A percentile compares a stretch with the other conserved stretches of the same genome.
Conservation (phyloP, 2,113 vertebrate species). For the Malaclemys terrapin region DNA sequence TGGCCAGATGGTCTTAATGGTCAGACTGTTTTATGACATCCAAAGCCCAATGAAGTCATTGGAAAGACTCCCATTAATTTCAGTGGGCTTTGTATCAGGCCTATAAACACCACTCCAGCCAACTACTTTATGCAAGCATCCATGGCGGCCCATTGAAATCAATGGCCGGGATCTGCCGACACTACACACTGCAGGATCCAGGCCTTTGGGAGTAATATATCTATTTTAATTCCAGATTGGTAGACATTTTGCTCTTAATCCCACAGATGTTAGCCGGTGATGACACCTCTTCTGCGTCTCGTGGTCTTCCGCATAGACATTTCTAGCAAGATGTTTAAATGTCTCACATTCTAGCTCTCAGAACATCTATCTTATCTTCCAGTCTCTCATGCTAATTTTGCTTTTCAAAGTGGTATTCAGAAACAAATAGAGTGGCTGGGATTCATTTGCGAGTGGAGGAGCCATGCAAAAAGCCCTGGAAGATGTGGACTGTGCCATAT, state of each 20-base stretch:
- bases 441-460: neutral
- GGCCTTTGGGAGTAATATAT: neutral
- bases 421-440: neutral
- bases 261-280: neutral
- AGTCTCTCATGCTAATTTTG: neutral
- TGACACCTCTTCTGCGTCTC: neutral
- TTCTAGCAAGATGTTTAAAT: neutral
- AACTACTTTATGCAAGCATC: neutral
- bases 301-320: neutral
- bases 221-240: neutral
- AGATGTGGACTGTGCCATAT: neutral
- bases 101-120: neutral
- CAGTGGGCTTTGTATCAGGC: neutral
- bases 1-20: constrained; percentile 36
- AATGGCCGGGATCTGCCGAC: neutral
- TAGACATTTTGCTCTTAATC: neutral
- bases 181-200: neutral
- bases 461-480: neutral
- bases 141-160: neutral
- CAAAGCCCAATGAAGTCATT: constrained; percentile 35
- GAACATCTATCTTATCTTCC: neutral
- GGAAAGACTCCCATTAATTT: neutral
- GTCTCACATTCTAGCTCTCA: neutral
- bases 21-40: constrained; percentile 48
- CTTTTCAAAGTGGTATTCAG: neutral